These are phyloP conservation scores for Platycnemis pennipes DNA, from an alignment of 2,888 invertebrate species.

Conservation along the genomic window DNA sequence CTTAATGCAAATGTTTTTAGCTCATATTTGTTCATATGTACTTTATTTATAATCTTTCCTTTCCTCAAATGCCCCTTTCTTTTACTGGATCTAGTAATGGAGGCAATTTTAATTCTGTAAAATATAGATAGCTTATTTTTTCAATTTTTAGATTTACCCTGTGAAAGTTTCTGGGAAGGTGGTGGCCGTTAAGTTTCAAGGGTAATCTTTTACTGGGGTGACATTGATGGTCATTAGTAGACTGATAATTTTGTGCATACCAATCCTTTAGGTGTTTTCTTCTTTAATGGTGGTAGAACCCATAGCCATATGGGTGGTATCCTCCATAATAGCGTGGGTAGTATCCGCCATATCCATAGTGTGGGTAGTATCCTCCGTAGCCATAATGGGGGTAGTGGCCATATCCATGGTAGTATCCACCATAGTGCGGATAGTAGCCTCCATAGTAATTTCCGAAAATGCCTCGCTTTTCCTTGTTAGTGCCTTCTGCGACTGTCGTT, in stretches of 20 bases:
- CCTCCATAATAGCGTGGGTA: conserved; percentile 25
- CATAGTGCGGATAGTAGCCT: conserved; percentile 43
- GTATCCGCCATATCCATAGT: conserved; percentile 6
- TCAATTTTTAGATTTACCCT: too few species aligned
- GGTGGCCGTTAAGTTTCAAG: too few species aligned
- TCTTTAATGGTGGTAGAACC: conserved; percentile 54
- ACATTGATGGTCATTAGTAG: too few species aligned
- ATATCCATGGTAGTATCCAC: conserved; percentile 5
- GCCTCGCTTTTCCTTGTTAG: conserved; percentile 46
- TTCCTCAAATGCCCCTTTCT: too few species aligned
- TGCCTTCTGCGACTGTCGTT: conserved; percentile 30
- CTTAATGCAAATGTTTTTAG: too few species aligned
- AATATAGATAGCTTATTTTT: too few species aligned
- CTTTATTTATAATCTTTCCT: too few species aligned
- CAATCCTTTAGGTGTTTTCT: background rate
- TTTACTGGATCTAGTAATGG: too few species aligned
- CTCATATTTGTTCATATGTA: too few species aligned
- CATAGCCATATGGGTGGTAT: conserved; percentile 53
- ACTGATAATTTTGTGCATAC: background rate
- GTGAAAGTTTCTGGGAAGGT: too few species aligned
- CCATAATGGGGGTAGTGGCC: conserved; percentile 50
- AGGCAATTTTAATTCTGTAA: too few species aligned
- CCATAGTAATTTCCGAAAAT: conserved; percentile 50
- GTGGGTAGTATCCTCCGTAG: conserved; percentile 36
- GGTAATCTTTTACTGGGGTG: too few species aligned